Conservation (phyloP, 2,113 vertebrate genomes). For the Siniperca knerii region DNA sequence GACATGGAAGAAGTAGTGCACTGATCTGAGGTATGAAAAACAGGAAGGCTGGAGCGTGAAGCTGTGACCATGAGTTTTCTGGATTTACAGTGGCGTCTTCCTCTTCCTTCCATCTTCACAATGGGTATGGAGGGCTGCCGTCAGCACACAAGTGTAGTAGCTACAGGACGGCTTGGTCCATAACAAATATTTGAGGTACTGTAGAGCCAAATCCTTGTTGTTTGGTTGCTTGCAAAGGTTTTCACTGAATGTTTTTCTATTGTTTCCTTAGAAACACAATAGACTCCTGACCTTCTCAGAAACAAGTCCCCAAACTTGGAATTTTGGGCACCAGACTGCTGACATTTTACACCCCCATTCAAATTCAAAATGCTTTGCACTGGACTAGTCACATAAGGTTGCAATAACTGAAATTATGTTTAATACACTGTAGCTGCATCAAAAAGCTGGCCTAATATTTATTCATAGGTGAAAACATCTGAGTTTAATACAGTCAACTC, state of each 20-base stretch:
- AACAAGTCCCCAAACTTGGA: neutral
- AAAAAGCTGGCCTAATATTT: neutral
- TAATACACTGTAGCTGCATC: neutral
- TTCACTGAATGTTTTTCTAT: neutral
- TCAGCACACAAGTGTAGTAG: conserved; percentile 18
- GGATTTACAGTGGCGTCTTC: conserved; percentile 64
- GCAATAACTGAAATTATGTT: neutral
- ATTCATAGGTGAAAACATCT: neutral
- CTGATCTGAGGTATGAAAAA: conserved; percentile 48
- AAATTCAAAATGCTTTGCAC: neutral
- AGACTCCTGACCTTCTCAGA: neutral
- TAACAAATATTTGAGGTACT: neutral
- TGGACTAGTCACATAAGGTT: neutral
- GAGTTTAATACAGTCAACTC: neutral
- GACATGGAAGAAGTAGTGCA: conserved; percentile 2
- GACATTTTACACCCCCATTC: neutral
- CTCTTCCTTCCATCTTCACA: conserved; percentile 71
- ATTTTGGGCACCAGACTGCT: neutral
- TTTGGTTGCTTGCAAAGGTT: neutral
- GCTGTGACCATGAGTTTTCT: conserved; percentile 37
- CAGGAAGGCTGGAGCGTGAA: conserved; percentile 54
- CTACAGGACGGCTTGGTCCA: conserved; percentile 5
- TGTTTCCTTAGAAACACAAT: neutral
- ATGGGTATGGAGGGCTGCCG: conserved; percentile 49
- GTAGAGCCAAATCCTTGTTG: neutral